Conservation (phyloP, 2,888 invertebrate genomes). For the Perdita meconis region DNA sequence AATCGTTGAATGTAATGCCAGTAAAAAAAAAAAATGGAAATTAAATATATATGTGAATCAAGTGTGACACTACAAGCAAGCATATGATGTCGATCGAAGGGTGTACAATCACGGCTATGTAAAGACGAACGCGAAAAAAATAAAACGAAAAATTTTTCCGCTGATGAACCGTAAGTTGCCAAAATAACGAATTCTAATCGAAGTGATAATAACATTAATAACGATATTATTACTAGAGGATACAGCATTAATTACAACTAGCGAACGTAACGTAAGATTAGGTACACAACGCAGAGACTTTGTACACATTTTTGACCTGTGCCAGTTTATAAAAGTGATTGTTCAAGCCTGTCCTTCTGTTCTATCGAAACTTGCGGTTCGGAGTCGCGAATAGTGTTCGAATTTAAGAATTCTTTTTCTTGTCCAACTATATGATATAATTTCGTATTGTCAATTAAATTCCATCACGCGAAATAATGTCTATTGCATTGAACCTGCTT, state of each 20-base stretch:
- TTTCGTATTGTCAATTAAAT: conserved; percentile 82
- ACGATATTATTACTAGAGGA: conserved; percentile 70
- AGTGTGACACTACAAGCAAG: conserved; percentile 71
- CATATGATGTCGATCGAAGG: conserved; percentile 61
- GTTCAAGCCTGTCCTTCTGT: conserved; percentile 56
- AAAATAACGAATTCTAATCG: conserved; percentile 81
- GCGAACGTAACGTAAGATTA: conserved; percentile 71
- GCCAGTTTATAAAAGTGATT: conserved; percentile 56
- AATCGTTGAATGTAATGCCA: conserved; percentile 80
- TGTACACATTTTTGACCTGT: conserved; percentile 68
- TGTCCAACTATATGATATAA: conserved; percentile 76
- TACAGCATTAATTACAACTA: conserved; percentile 70
- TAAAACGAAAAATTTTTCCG: too few relatives aligned
- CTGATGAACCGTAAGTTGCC: conserved; percentile 81
- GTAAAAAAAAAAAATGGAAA: conserved; percentile 58
- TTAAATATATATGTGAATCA: conserved; percentile 77
- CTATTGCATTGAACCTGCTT: conserved; percentile 55
- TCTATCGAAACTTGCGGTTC: conserved; percentile 76
- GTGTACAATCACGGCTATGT: conserved; percentile 69
- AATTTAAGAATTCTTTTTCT: conserved; percentile 73
- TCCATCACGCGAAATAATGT: conserved; percentile 69
- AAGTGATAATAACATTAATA: conserved; percentile 75
- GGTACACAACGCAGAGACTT: conserved; percentile 66
- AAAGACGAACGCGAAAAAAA: conserved; percentile 75
- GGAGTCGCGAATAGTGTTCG: conserved; percentile 70